These are phyloP conservation scores for Nibea coibor DNA, from an alignment of 2,113 vertebrate genomes.

Conservation along the genomic window DNA sequence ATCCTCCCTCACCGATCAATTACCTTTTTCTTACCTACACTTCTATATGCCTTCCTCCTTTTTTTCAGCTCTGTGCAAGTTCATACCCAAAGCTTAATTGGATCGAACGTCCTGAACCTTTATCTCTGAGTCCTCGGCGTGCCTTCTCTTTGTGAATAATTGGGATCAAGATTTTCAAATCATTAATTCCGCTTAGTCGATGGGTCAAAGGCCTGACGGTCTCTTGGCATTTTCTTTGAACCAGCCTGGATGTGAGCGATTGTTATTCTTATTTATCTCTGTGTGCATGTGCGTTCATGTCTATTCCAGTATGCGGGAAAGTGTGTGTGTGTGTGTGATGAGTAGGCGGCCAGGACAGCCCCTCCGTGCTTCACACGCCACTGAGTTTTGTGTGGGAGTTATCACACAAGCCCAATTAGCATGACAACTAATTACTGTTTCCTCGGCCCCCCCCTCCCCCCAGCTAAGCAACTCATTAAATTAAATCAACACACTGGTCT, in stretches of 20 bases:
- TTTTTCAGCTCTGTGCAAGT: background rate
- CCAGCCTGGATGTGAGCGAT: conserved; percentile 17
- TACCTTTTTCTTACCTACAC: too few relatives aligned
- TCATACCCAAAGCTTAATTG: conserved; percentile 27
- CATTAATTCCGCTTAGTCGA: conserved; percentile 48
- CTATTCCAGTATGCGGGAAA: conserved; percentile 11
- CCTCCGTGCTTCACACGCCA: conserved; percentile 52
- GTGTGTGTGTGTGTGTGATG: conserved; percentile 17
- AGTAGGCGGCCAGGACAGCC: conserved; percentile 33
- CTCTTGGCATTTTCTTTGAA: conserved; percentile 43
- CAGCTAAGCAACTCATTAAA: conserved; percentile 67
- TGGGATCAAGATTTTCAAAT: conserved; percentile 54
- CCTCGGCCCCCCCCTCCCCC: conserved; percentile 48
- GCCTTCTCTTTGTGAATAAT: conserved; percentile 35
- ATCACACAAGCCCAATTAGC: conserved; percentile 77
- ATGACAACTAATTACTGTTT: conserved; percentile 77
- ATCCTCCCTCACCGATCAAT: too few relatives aligned
- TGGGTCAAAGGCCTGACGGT: conserved; percentile 46
- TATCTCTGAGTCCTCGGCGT: background rate
- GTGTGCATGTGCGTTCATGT: conserved; percentile 5
- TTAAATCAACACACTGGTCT: conserved; percentile 69
- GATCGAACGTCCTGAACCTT: conserved; percentile 29
- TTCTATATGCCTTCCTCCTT: background rate
- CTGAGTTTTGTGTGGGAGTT: conserved; percentile 65
- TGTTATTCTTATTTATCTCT: conserved; percentile 25